Evolutionary conservation across 2,113 vertebrate species (phyloP), one percentile per base, ranked within the genome.

Genomic region (Acanthochromis polyacanthus): DNA sequence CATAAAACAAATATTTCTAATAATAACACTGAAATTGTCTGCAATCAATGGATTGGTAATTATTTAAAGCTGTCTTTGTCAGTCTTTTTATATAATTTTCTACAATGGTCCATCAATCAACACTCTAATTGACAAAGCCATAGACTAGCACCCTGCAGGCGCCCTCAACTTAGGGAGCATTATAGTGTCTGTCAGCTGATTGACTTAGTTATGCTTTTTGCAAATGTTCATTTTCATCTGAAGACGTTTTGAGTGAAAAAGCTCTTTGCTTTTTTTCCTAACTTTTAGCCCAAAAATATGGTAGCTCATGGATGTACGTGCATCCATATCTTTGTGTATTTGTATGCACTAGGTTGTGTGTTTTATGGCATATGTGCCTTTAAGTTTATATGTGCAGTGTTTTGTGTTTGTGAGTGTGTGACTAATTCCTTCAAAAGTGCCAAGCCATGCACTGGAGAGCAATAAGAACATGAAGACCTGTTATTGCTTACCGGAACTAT

Each of bases 401-500:
- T 51, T 55, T 25, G 20, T 17, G 25, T 30, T 19, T 53, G 67
- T 73, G 43, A 46, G 25, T 66, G 16, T 62, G 40, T 70, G 32
- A 60, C 28, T 66, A 48, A 60, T 77, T 59, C 14, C 15, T 48
- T 38, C 14, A 48, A 57, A 43, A 53, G 77, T 74, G 74, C 72
- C 63, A 82, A 65, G 66, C 69, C 38, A 14, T 23, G 48, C 78
- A 78, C 74, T 55, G 63, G 74, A 78, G 74, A 80, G 73, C 73
- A 80, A 78, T 85, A 77, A 66, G 70, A 70, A 66, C 84, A 75
- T 2, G 55, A 70, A 60, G 66, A 62, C 51, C 74, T 63, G 82
- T 87, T 85, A 69, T 46, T 77, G 64, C 75, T 82, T 83, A 85
- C 76, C 43, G 32, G 71, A 87, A 76, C 38, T 67, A 17, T 46